Evolutionary conservation across 2,797 vertebrate species (phyloP).

Genomic region (Allobates femoralis): DNA sequence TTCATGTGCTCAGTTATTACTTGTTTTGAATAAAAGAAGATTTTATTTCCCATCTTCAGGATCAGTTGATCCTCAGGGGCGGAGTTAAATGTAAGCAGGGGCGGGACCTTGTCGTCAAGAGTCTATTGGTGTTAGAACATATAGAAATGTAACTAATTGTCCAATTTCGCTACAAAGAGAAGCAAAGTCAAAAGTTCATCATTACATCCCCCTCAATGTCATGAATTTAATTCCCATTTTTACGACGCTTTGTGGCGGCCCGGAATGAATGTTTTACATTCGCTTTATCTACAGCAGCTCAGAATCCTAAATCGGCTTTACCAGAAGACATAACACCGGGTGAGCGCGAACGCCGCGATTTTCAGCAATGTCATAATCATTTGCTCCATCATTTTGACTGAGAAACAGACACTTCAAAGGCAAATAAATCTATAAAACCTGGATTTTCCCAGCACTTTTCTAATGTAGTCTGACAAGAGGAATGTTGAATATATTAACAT

Average conservation of each 20-base stretch:
- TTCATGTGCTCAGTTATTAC: no score
- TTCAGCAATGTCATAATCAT: not conserved
- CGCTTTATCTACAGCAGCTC: not conserved
- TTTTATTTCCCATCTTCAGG: not conserved
- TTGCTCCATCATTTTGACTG: constrained; percentile 4
- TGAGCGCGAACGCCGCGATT: not conserved
- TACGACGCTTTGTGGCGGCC: not conserved
- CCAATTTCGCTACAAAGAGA: not conserved
- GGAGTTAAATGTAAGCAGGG: not conserved
- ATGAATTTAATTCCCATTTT: not conserved
- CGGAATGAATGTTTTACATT: not conserved
- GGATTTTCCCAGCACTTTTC: constrained; percentile 60
- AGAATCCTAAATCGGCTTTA: not conserved
- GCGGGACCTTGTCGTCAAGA: not conserved
- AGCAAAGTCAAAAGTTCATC: not conserved
- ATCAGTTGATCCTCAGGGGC: not conserved
- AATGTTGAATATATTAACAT: constrained; percentile 51
- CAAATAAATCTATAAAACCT: constrained; percentile 41
- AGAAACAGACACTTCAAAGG: constrained; percentile 33
- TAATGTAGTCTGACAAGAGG: constrained; percentile 36
- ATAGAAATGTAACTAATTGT: not conserved
- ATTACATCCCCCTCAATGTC: not conserved
- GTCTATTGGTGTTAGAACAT: not conserved
- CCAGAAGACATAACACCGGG: not conserved
- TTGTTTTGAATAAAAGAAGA: no score